Conservation (phyloP, 2,888 invertebrate species). For the Euplexia lucipara region DNA sequence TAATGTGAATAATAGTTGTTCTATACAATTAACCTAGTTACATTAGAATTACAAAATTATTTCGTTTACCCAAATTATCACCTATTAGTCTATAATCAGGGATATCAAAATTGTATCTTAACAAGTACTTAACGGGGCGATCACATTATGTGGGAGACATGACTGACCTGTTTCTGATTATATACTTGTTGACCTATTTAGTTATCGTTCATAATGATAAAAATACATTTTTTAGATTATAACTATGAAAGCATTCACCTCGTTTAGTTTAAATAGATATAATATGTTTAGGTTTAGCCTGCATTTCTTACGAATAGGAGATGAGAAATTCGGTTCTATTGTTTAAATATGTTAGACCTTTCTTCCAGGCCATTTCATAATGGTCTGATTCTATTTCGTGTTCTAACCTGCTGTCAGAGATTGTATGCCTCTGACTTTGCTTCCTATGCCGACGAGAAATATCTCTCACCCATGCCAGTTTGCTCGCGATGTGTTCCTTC, state of each 20-base stretch:
- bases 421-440: too few species aligned
- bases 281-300: too few species aligned
- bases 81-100: constrained; percentile 27
- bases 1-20: not conserved
- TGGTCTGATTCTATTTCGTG: too few species aligned
- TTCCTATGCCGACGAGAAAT: too few species aligned
- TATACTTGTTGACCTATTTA: constrained; percentile 27
- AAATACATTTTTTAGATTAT: not conserved
- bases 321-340: not conserved
- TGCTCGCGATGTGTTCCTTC: too few species aligned
- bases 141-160: constrained; percentile 8
- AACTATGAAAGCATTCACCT: not conserved
- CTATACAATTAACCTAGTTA: too few species aligned
- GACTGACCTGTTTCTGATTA: constrained; percentile 43
- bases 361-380: not conserved
- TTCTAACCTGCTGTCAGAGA: too few species aligned
- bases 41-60: not conserved
- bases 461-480: too few species aligned
- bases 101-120: constrained; percentile 17
- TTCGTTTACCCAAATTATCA: constrained; percentile 18
- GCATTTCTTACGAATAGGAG: not conserved
- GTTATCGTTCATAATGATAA: constrained; percentile 16
- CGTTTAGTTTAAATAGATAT: not conserved
- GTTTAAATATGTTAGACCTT: not conserved
- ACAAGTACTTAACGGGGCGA: constrained; percentile 9